A percentile compares a stretch with the other conserved stretches of the same genome.
Conservation (phyloP, 1,140 invertebrate species). For the Teleopsis dalmanni region DNA sequence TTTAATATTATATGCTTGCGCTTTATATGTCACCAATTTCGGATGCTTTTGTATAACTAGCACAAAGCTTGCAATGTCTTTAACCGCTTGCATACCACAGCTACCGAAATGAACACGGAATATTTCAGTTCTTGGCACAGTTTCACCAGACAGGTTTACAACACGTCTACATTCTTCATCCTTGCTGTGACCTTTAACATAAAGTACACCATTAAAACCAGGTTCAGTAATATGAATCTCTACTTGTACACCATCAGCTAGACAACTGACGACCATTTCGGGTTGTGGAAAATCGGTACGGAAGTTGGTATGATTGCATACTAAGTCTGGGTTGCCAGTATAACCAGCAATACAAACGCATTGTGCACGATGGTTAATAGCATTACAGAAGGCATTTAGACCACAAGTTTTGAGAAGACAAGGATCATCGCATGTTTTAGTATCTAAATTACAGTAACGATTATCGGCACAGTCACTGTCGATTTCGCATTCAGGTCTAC, state of each 20-base stretch:
- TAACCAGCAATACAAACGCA: constrained; percentile 77
- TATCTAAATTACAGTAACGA: constrained; percentile 61
- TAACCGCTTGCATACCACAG: constrained; percentile 84
- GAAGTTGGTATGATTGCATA: constrained; percentile 54
- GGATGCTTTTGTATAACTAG: constrained; percentile 93
- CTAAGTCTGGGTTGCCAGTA: constrained; percentile 71
- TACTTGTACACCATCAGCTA: constrained; percentile 86
- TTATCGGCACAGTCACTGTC: constrained; percentile 73
- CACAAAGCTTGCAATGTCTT: constrained; percentile 86
- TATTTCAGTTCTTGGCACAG: constrained; percentile 61
- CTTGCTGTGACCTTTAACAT: constrained; percentile 91
- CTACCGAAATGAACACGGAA: constrained; percentile 89
- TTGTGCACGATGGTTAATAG: constrained; percentile 65
- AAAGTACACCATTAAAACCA: constrained; percentile 84
- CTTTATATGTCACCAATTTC: constrained; percentile 88
- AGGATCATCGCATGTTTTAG: constrained; percentile 66
- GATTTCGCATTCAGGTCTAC: constrained; percentile 56
- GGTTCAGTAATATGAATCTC: constrained; percentile 69
- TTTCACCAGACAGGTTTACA: constrained; percentile 62
- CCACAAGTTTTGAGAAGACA: constrained; percentile 66
- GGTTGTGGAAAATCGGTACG: constrained; percentile 77
- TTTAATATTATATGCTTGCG: constrained; percentile 90
- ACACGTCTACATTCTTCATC: constrained; percentile 79
- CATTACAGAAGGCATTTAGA: constrained; percentile 69
- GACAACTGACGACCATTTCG: constrained; percentile 78